Evolutionary conservation across 2,888 invertebrate genomes (phyloP), one percentile per base, ranked within the genome.

Genomic region (Drosophila prostipennis): DNA sequence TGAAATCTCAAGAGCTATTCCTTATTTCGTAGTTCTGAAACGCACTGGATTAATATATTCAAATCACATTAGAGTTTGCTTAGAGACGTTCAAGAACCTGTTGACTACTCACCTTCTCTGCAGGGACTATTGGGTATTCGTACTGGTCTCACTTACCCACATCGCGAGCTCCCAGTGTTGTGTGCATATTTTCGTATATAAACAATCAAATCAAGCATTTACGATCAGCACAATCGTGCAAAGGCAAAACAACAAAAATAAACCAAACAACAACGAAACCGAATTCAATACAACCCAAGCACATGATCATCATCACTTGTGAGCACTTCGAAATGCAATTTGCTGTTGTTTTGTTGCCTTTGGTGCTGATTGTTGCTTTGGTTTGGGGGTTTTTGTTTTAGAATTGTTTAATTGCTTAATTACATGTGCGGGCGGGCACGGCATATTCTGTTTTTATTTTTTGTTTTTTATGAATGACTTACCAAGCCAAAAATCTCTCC

Each of bases 181-280:
- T 51, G 43, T 72, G 77, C 74, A 77, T 72, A 71, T 76, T 70
- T 70, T 73, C 76, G 72, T 76, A 79, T 76, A 77, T 74, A 82
- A 82, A 87, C 81, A 84, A 87, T 80, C 76, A 81, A 87, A 87
- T 82, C 81, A 84, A 74, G 76, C 77, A 81, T 76, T 81, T 74
- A 76, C 84, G 82, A 82, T 82, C 87, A 72, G 59, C 77, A 65
- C 79, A 69, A 87, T 80, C 76, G 76, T 81, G 76, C 86, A 79
- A 51, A 64, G 40, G 52, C 60, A 56, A 42, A 52, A 40, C 40
- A 64, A 48, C 45, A 72, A 53, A 72, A 64, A 52, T 26, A 42
- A 53, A 48, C 36, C 40, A 54, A 64, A 23, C 52, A 36, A 51
- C 49, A 64, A 43, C 48, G 36, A 72, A 57, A 19, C 52, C 56